Base-by-base conservation (phyloP, 2,113 vertebrate genomes). In the Phaethornis superciliosus region DNA sequence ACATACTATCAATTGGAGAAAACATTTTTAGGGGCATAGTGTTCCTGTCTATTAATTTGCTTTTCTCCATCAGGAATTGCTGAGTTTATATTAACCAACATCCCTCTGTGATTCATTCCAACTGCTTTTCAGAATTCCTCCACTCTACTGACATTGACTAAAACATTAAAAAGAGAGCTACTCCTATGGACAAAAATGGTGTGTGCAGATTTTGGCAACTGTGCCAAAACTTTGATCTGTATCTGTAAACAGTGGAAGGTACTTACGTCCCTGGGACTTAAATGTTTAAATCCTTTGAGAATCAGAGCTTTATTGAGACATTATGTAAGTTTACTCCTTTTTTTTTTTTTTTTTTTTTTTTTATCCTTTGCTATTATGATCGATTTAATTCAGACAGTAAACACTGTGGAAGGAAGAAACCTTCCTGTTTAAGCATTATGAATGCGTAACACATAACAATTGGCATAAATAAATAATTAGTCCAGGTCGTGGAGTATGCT, bases 371-470 rank as follows among this genome's bases (percentile, higher is more conserved):
- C 19, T 70, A 85, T 83, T n/a, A 70, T 18, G 26, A 52, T 40
- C 24, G 52, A 52, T 83, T 85, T 78, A 85, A 91, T 91, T 97
- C 82, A n/a, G 47, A 60, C 8, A 8, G 12, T 35, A 88, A 85
- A 75, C 46, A n/a, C 55, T 85, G 49, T 93, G 65, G 87, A 75
- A 88, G 80, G 35, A 85, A 85, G n/a, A 24, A 90, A 58, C 30
- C 28, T 88, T 74, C 18, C 16, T 12, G 1, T 85, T 80, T 88
- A 93, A 91, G 24, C 33, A 44, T 70, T 85, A 52, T 81, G 52
- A 40, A 44, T 75, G 24, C n/a, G 88, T 75, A 91, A 64, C 63
- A 64, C 26, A 32, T 14, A 81, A 62, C 16, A 49, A 68, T n/a
- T 75, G 16, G 16, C 30, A 46, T 94, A 88, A 93, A 93, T 67